These are phyloP conservation scores for Odontesthes bonariensis DNA, from an alignment of 2,113 vertebrate species.

Conservation along the genomic window DNA sequence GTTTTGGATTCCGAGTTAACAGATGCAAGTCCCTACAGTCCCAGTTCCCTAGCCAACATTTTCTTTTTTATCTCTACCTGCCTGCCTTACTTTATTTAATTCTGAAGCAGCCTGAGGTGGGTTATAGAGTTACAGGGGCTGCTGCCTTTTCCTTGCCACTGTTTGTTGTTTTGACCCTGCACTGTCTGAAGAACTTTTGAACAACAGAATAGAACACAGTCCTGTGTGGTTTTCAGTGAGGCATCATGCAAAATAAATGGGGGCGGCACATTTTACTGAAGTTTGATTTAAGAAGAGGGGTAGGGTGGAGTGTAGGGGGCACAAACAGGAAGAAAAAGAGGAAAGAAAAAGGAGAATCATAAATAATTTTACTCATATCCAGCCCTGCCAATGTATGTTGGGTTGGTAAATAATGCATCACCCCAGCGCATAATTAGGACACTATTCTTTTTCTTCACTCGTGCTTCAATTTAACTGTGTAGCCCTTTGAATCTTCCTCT, in stretches of 20 bases:
- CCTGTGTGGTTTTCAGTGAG: slow-evolving; percentile 76
- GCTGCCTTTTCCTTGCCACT: slow-evolving; percentile 39
- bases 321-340: slow-evolving; percentile 51
- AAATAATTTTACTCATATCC: slow-evolving; percentile 87
- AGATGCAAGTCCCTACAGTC: too few relatives aligned
- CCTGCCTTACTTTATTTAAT: slow-evolving; percentile 18
- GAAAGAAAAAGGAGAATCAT: slow-evolving; percentile 77
- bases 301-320: slow-evolving; percentile 61
- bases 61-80: neutral
- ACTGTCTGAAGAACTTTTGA: slow-evolving; percentile 72
- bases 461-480: slow-evolving; percentile 68
- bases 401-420: slow-evolving; percentile 86
- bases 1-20: too few relatives aligned
- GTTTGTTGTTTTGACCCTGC: slow-evolving; percentile 82
- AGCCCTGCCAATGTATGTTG: slow-evolving; percentile 82
- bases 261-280: slow-evolving; percentile 85
- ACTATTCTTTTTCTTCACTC: slow-evolving; percentile 74
- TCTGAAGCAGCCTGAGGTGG: slow-evolving; percentile 64
- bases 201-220: slow-evolving; percentile 70
- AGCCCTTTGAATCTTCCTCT: slow-evolving; percentile 57
- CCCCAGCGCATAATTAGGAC: slow-evolving; percentile 84
- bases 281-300: slow-evolving; percentile 83
- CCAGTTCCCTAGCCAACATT: neutral
- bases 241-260: slow-evolving; percentile 86
- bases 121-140: slow-evolving; percentile 56